Percentiles rank a stretch among this genome's conserved stretches.
Evolutionary conservation across 64 coral and sea anemone genomes (phyloP).

Genomic region (Actinia tenebrosa): DNA sequence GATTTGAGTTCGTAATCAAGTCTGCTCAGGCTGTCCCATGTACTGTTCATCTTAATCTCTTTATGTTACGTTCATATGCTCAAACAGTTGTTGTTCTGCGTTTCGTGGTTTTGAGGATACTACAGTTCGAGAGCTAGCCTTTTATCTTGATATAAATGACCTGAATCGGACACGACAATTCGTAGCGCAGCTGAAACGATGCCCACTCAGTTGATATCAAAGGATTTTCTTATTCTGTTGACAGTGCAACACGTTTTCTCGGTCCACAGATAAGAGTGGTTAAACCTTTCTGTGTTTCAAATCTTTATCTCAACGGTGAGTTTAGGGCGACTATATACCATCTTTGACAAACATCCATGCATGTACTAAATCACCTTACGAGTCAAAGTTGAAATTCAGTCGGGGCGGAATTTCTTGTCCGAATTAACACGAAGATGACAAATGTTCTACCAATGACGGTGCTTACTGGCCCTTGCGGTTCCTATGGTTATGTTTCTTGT

Average conservation of each 20-base stretch:
- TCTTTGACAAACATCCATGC: no score
- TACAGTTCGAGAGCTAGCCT: not conserved
- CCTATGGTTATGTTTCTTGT: not conserved
- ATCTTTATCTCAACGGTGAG: not conserved
- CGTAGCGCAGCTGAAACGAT: not conserved
- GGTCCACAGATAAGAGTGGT: not conserved
- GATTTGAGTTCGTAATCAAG: conserved; percentile 1
- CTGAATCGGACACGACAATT: no score
- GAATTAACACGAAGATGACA: not conserved
- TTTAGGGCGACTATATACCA: no score
- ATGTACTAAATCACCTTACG: no score
- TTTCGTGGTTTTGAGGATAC: not conserved
- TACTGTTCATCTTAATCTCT: not conserved
- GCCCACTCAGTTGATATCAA: not conserved
- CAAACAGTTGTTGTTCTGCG: not conserved
- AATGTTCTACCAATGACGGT: not conserved
- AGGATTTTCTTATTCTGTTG: not conserved
- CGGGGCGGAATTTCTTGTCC: no score
- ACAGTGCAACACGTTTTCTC: not conserved
- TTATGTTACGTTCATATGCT: not conserved
- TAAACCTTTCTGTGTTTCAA: not conserved
- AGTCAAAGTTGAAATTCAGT: no score
- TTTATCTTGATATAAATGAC: not conserved
- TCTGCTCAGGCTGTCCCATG: not conserved
- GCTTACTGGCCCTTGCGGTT: not conserved